Conservation (phyloP, 2,113 vertebrate species). For the Lampris incognitus region DNA sequence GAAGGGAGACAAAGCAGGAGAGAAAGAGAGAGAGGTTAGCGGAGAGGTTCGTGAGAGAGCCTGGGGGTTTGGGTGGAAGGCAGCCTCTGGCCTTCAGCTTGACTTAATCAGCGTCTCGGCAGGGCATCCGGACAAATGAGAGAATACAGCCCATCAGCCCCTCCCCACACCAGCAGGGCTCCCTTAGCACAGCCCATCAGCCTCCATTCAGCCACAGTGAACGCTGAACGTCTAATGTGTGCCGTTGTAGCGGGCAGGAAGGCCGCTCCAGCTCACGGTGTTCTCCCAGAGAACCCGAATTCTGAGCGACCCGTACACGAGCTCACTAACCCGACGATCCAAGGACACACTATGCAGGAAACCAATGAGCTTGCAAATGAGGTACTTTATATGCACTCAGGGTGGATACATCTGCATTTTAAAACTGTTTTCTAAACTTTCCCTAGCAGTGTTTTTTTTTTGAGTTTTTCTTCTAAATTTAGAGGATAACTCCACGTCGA, state of each 20-base stretch:
- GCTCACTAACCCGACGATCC: conserved; percentile 61
- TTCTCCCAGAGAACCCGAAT: conserved; percentile 33
- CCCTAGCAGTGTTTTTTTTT: not conserved
- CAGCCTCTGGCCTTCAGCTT: conserved; percentile 73
- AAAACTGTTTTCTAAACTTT: conserved; percentile 59
- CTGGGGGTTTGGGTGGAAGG: conserved; percentile 56
- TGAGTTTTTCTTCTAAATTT: conserved; percentile 31
- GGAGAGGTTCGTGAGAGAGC: conserved; percentile 71
- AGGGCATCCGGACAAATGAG: conserved; percentile 71
- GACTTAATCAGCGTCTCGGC: conserved; percentile 77
- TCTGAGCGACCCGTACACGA: conserved; percentile 45
- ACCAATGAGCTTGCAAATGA: conserved; percentile 67
- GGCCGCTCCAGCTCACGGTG: not conserved
- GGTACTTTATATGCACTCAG: conserved; percentile 66
- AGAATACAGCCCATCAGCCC: conserved; percentile 31
- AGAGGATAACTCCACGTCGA: conserved; percentile 58
- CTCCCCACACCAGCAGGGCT: not conserved
- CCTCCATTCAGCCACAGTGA: not conserved
- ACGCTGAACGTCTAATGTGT: not conserved
- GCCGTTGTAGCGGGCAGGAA: conserved; percentile 24
- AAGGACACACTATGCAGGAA: conserved; percentile 61
- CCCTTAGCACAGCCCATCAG: not conserved
- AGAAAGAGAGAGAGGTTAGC: conserved; percentile 59
- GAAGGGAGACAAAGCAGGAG: not conserved
- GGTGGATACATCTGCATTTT: conserved; percentile 67